Base-by-base conservation (phyloP, 1,140 invertebrate genomes). In the Ruditapes philippinarum region DNA sequence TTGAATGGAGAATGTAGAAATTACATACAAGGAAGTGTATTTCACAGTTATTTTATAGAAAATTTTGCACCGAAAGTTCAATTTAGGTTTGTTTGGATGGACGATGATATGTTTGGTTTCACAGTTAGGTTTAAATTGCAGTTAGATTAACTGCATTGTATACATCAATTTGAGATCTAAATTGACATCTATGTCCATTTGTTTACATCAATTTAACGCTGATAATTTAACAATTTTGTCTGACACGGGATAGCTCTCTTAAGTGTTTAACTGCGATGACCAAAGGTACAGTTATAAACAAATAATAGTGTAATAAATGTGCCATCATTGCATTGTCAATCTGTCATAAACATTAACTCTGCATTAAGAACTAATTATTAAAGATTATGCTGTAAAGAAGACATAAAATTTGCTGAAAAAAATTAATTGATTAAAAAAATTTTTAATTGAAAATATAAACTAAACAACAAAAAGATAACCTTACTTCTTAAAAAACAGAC, bases 271-370 rank as follows among this genome's bases (percentile, higher is more conserved):
- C 40, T 17, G 3, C 19, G 36, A 28, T 54, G 74, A 54, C 74
- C n/a, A 54, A 51, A 12, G 38, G 62, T 28, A 45, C 19, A 38
- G 42, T 74, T 25, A 28, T 84, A 84, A 73, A 84, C 82, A 49
- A 68, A 84, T 84, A 70, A 84, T 73, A 25, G 65, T 57, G 68
- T 54, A 33, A 74, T 84, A 84, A 84, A 84, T 51, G 65, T 84
- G 82, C 31, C 82, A 74, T 84, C 82, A 84, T 19, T 38, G 42
- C 40, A 28, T 45, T 7, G 17, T 68, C 42, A 82, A 82, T 60
- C 51, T 60, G 60, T 68, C 40, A 60, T 82, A 82, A 82, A 82
- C 40, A 22, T 25, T 73, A n/a, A n/a, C n/a, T n/a, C n/a, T n/a
- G n/a, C n/a, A n/a, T n/a, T n/a, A n/a, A n/a, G n/a, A n/a, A n/a